Evolutionary conservation across 1,140 invertebrate species (phyloP).

Genomic region (Drosophila santomea): DNA sequence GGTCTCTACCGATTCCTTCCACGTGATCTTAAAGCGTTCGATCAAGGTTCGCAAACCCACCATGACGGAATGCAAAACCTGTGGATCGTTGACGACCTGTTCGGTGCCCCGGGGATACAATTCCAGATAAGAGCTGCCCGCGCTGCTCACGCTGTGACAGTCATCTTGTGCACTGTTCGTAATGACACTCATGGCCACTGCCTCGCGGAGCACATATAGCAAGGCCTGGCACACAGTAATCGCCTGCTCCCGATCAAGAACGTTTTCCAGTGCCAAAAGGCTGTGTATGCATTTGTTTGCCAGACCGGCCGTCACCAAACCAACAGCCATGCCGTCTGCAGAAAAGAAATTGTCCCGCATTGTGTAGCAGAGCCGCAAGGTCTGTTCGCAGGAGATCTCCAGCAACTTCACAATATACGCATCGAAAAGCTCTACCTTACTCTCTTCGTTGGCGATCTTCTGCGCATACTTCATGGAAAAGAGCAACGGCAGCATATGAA

Average conservation of each 20-base stretch:
- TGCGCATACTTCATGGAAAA: conserved; percentile 85
- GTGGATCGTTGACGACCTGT: conserved; percentile 72
- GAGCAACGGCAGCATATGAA: conserved; percentile 87
- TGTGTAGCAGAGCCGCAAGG: conserved; percentile 87
- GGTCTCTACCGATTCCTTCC: conserved; percentile 87
- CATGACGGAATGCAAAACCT: conserved; percentile 87
- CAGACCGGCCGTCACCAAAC: conserved; percentile 86
- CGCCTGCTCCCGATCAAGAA: conserved; percentile 87
- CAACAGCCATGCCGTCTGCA: conserved; percentile 37
- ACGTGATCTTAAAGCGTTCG: conserved; percentile 89
- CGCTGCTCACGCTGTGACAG: conserved; percentile 81
- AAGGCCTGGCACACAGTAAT: conserved; percentile 90
- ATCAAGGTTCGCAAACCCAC: conserved; percentile 88
- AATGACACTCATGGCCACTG: conserved; percentile 68
- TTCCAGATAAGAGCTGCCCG: conserved; percentile 66
- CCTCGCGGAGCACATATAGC: conserved; percentile 88
- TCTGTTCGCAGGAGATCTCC: conserved; percentile 87
- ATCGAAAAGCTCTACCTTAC: conserved; percentile 86
- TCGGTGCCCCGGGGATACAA: conserved; percentile 64
- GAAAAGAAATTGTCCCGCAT: conserved; percentile 84
- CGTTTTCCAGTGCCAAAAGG: conserved; percentile 86
- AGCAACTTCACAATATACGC: conserved; percentile 88
- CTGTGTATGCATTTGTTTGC: conserved; percentile 88
- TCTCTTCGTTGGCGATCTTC: conserved; percentile 48
- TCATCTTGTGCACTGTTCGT: conserved; percentile 44